These are phyloP conservation scores for Scomber colias DNA, from an alignment of 2,113 vertebrate genomes.

Conservation along the genomic window DNA sequence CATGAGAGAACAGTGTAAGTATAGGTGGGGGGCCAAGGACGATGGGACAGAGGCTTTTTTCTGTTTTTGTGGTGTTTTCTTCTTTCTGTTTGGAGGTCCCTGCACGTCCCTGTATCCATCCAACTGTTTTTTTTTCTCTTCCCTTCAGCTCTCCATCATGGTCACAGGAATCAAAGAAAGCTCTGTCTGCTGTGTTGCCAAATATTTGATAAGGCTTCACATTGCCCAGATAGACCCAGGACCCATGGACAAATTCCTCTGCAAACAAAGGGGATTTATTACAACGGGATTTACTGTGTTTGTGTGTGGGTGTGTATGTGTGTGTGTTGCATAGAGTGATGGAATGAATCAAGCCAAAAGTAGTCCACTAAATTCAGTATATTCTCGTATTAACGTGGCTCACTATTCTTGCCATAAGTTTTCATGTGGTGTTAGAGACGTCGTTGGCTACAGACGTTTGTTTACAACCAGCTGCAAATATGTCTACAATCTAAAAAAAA, in stretches of 20 bases:
- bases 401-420: slow-evolving; percentile 42
- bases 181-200: slow-evolving; percentile 51
- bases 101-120: slow-evolving; percentile 9
- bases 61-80: background rate
- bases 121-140: slow-evolving; percentile 3
- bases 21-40: background rate
- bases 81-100: slow-evolving; percentile 8
- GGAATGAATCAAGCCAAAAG: slow-evolving; percentile 22
- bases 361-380: slow-evolving; percentile 20
- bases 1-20: slow-evolving; percentile 14
- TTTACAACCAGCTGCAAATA: slow-evolving; percentile 26
- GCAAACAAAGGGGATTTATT: slow-evolving; percentile 61
- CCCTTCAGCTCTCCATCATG: slow-evolving; percentile 19
- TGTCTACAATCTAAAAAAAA: no score
- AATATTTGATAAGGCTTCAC: slow-evolving; percentile 65
- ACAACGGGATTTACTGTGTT: slow-evolving; percentile 36
- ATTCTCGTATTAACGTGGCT: slow-evolving; percentile 34
- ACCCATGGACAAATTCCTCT: slow-evolving; percentile 59
- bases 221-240: slow-evolving; percentile 44
- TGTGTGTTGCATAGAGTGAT: background rate
- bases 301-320: slow-evolving; percentile 4
- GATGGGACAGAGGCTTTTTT: background rate
- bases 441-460: slow-evolving; percentile 31
- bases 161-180: slow-evolving; percentile 48
- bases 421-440: slow-evolving; percentile 35